Conservation (phyloP, 2,888 invertebrate genomes). For the Phorcus lineatus region DNA sequence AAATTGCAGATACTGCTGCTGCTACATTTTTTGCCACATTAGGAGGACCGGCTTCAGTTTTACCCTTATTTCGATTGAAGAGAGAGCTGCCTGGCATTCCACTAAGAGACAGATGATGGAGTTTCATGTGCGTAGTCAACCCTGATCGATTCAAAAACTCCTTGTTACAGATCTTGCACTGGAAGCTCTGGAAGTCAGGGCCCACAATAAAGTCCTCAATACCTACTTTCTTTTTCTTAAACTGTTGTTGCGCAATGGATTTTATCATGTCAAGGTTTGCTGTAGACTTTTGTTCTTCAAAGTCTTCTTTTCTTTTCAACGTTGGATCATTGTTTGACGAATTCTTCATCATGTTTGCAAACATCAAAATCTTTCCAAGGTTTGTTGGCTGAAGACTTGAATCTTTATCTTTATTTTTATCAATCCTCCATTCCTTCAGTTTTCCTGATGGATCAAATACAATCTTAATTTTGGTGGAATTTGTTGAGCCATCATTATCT, state of each 20-base stretch:
- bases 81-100: not conserved
- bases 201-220: not conserved
- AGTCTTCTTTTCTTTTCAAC: too few relatives aligned
- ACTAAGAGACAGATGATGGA: conserved; percentile 11
- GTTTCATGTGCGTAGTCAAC: not conserved
- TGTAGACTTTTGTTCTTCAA: too few relatives aligned
- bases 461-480: not conserved
- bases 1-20: not conserved
- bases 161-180: conserved; percentile 9
- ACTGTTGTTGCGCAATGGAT: too few relatives aligned
- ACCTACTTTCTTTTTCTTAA: too few relatives aligned
- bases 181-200: not conserved
- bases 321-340: too few relatives aligned
- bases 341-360: conserved; percentile 16
- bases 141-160: not conserved
- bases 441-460: not conserved
- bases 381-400: not conserved
- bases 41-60: too few relatives aligned
- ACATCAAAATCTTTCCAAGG: conserved; percentile 8
- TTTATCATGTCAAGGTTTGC: too few relatives aligned
- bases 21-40: too few relatives aligned
- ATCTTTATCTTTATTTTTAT: not conserved
- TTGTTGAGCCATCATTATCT: too few relatives aligned
- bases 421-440: conserved; percentile 4
- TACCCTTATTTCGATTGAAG: too few relatives aligned